phyloP scores from a whole-genome alignment of 2,113 vertebrate genomes.

The Kryptolebias marmoratus region DNA sequence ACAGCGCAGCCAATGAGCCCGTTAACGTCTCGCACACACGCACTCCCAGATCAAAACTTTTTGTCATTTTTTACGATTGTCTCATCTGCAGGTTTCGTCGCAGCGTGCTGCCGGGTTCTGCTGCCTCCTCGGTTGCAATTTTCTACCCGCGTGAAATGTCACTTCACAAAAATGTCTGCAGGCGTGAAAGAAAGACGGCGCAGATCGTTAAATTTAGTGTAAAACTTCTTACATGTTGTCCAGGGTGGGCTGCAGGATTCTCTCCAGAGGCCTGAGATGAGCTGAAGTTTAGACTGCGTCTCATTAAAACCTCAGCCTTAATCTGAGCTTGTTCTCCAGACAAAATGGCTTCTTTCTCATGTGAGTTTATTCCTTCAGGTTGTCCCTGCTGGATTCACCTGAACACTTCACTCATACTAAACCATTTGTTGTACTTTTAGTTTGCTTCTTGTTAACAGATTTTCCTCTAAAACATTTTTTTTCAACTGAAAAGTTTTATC shows the following conservation, averaged over 20 bases:
- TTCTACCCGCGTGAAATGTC: neutral
- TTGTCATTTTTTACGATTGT: slow-evolving; percentile 11
- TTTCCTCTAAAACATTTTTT: no score
- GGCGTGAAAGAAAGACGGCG: neutral
- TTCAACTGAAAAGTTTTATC: no score
- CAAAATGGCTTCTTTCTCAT: no score
- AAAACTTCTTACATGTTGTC: neutral
- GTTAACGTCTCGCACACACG: slow-evolving; percentile 19
- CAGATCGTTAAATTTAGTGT: neutral
- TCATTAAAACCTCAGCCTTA: neutral
- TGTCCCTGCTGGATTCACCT: no score
- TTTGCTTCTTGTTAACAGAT: no score
- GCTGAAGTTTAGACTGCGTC: neutral
- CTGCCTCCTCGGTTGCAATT: slow-evolving; percentile 6
- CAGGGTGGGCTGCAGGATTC: neutral
- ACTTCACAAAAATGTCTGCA: slow-evolving; percentile 1
- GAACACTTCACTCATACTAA: no score
- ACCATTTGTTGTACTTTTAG: no score
- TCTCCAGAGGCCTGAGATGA: neutral
- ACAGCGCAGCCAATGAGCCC: slow-evolving; percentile 17
- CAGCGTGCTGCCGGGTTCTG: neutral
- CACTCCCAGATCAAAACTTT: slow-evolving; percentile 23
- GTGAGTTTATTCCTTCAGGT: no score
- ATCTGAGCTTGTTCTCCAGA: no score
- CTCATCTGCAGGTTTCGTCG: slow-evolving; percentile 6